Evolutionary conservation across 1,140 invertebrate genomes (phyloP).

Genomic region (Macrobrachium nipponense): DNA sequence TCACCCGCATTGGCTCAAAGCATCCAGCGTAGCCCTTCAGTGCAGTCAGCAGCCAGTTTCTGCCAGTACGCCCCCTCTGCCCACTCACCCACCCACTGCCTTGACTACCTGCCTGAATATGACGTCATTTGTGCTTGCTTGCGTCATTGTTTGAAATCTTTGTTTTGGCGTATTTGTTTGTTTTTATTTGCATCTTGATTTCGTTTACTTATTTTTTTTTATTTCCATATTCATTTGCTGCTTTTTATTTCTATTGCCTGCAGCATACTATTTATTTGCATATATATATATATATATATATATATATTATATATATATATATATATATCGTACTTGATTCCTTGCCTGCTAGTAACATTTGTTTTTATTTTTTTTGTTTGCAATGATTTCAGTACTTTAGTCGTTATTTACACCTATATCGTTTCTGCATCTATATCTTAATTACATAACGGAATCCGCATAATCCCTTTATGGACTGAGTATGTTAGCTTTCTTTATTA

Average conservation of each 20-base stretch:
- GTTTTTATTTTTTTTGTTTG: neutral
- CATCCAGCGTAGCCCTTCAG: too few relatives aligned
- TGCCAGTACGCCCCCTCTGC: neutral
- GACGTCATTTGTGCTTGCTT: conserved; percentile 2
- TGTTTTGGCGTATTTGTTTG: too few relatives aligned
- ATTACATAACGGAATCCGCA: too few relatives aligned
- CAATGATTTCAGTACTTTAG: too few relatives aligned
- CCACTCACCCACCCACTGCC: neutral
- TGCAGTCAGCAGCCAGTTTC: too few relatives aligned
- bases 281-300: conserved; percentile 35
- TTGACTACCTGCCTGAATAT: neutral
- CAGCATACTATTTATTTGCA: neutral
- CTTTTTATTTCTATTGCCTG: neutral
- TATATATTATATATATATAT: neutral
- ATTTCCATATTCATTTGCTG: neutral
- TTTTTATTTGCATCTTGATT: too few relatives aligned
- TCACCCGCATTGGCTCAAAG: neutral
- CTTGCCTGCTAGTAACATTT: neutral
- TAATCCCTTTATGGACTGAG: too few relatives aligned
- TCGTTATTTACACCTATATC: too few relatives aligned
- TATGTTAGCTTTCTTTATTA: too few relatives aligned
- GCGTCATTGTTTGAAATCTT: neutral
- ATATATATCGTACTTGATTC: too few relatives aligned
- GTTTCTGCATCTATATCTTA: too few relatives aligned
- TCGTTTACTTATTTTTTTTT: neutral